Base-by-base conservation (phyloP, 2,113 vertebrate genomes). In the Orthonyx spaldingii region DNA sequence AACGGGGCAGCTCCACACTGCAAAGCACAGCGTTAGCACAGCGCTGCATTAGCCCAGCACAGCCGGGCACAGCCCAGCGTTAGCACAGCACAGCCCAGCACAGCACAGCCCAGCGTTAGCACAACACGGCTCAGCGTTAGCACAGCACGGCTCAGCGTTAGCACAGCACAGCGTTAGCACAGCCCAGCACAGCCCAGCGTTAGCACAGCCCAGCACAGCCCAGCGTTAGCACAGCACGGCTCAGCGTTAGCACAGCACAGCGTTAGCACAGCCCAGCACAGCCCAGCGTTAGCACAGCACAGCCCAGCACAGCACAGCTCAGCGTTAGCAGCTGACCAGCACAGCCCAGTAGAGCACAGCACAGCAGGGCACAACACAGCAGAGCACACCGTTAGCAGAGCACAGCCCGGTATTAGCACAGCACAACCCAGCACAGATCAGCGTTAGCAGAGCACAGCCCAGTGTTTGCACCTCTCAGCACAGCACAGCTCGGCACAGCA, bases 41-140 rank as follows among this genome's bases (percentile, higher is more conserved):
- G 57, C 41, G 14, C 41, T 11, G 41, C 41, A 42, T 42, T n/a
- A 39, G 66, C n/a, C 6, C 15, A 20, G 33, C 53, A 20, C 52
- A 27, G 71, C 22, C n/a, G n/a, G n/a, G 22, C 21, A 13, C 15
- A 26, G 24, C 59, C 0, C 28, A 39, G 47, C 20, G 20, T 46
- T 23, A 23, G 50, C 30, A 9, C 24, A 39, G 35, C 23, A 18
- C 41, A 42, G 41, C 41, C 41, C 37, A 60, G 49, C 7, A 9
- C 26, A 21, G 17, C 23, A 10, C 30, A 18, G n/a, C 27, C 3
- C 5, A 42, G 41, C 14, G 41, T 42, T 19, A 12, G 27, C 12
- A 5, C 32, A 9, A 57, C 28, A 2, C 4, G 8, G 35, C 10
- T 0, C 63, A 13, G 78, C 17, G 1, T 22, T 22, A 27, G 46